A percentile compares a stretch with the other conserved stretches of the same genome.
Evolutionary conservation across 2,113 vertebrate genomes (phyloP).

Genomic region (Thamnophis sirtalis): DNA sequence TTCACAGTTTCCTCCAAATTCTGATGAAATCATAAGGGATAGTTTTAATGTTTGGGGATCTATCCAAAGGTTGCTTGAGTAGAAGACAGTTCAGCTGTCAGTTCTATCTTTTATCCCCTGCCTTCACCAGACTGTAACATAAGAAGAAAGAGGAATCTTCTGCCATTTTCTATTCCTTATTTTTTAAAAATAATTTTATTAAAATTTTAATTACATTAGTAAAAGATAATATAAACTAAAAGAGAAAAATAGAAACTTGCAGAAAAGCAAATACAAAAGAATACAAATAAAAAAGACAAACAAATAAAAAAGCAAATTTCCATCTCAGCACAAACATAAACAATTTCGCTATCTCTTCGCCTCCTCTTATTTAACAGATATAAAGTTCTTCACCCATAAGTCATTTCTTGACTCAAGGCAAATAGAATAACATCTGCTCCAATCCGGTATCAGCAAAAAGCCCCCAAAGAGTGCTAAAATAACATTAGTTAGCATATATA

Average conservation of each 20-base stretch:
- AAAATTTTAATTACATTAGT: not conserved
- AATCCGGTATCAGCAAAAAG: not conserved
- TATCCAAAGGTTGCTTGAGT: not conserved
- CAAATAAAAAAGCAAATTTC: not conserved
- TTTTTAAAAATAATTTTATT: not conserved
- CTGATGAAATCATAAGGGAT: constrained; percentile 14
- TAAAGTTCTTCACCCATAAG: not conserved
- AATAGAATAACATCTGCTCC: not conserved
- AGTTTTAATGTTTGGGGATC: not conserved
- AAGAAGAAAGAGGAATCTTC: not conserved
- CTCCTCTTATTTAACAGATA: not conserved
- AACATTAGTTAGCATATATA: not conserved
- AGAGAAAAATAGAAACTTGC: not conserved
- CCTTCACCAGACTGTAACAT: not conserved
- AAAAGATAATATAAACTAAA: not conserved
- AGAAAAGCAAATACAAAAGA: not conserved
- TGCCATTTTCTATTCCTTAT: not conserved
- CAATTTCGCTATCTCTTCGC: not conserved
- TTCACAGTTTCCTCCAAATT: constrained; percentile 1
- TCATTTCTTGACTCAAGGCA: not conserved
- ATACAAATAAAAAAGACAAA: not conserved
- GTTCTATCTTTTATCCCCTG: not conserved
- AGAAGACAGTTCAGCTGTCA: not conserved
- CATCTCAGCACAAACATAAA: not conserved
- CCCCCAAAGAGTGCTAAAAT: not conserved